phyloP scores from a whole-genome alignment of 2,797 vertebrate genomes.

The Pygocentrus nattereri region DNA sequence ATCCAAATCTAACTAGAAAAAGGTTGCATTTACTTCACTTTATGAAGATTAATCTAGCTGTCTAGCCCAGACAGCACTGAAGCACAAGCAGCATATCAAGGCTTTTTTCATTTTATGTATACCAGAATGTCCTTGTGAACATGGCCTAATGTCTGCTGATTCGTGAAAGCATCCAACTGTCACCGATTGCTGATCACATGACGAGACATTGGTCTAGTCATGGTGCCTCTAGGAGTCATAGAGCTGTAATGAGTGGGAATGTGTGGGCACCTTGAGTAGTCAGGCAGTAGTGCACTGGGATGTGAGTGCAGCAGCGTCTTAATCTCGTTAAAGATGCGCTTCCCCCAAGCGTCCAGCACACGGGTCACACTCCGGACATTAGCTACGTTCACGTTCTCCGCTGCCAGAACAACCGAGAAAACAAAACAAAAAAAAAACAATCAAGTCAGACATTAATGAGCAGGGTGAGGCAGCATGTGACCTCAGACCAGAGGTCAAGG shows the following conservation, averaged over 20 bases:
- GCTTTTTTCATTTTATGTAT: not conserved
- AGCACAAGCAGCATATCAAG: not conserved
- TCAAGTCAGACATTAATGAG: constrained; percentile 40
- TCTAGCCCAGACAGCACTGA: too few relatives aligned
- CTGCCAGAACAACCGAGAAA: constrained; percentile 63
- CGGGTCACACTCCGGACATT: constrained; percentile 82
- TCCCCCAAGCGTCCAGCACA: constrained; percentile 82
- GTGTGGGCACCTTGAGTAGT: constrained; percentile 79
- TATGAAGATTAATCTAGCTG: too few relatives aligned
- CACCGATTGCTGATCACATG: not conserved
- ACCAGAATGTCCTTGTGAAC: not conserved
- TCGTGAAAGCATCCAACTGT: not conserved
- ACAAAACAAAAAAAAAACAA: constrained; percentile 20
- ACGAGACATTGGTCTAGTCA: not conserved
- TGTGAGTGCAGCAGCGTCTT: constrained; percentile 81
- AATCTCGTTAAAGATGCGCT: constrained; percentile 83
- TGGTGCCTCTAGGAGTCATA: not conserved
- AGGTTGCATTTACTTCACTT: too few relatives aligned
- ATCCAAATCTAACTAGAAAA: too few relatives aligned
- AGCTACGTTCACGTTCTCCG: constrained; percentile 81
- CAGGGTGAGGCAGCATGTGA: not conserved
- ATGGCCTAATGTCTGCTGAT: not conserved
- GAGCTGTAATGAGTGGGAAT: constrained; percentile 19
- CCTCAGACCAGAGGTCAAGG: constrained; percentile 34
- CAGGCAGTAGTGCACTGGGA: constrained; percentile 79